phyloP scores from a whole-genome alignment of 2,797 vertebrate species.

The Spizella passerina region DNA sequence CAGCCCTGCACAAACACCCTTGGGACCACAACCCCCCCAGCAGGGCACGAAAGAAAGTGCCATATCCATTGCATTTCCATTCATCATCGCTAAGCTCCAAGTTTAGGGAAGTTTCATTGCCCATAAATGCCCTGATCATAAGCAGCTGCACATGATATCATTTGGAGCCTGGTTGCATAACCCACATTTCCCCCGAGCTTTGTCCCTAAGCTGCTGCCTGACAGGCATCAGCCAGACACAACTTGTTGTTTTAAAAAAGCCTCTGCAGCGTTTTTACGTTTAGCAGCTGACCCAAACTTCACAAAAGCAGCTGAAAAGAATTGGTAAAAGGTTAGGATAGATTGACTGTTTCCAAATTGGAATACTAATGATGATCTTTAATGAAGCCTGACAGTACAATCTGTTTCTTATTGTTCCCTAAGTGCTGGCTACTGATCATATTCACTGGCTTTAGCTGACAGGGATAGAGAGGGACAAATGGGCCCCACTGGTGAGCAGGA shows the following conservation, averaged over 20 bases:
- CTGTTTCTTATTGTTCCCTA: constrained; percentile 97
- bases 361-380: constrained; percentile 99
- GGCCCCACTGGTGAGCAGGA: constrained; percentile 76
- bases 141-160: constrained; percentile 69
- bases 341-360: constrained; percentile 86
- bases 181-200: constrained; percentile 55
- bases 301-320: constrained; percentile 76
- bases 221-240: constrained; percentile 72
- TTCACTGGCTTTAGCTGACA: constrained; percentile 78
- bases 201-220: constrained; percentile 67
- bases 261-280: constrained; percentile 36
- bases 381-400: constrained; percentile 99
- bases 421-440: constrained; percentile 86
- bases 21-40: neutral
- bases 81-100: neutral
- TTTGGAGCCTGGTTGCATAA: constrained; percentile 34
- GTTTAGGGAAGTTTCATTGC: constrained; percentile 50
- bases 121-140: constrained; percentile 33
- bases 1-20: neutral
- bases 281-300: constrained; percentile 80
- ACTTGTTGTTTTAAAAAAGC: constrained; percentile 17
- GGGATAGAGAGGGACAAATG: constrained; percentile 76
- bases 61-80: constrained; percentile 37
- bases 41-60: constrained; percentile 19
- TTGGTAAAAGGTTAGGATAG: constrained; percentile 76